These are phyloP conservation scores for Pelobates fuscus DNA, from an alignment of 2,113 vertebrate species.

Conservation along the genomic window DNA sequence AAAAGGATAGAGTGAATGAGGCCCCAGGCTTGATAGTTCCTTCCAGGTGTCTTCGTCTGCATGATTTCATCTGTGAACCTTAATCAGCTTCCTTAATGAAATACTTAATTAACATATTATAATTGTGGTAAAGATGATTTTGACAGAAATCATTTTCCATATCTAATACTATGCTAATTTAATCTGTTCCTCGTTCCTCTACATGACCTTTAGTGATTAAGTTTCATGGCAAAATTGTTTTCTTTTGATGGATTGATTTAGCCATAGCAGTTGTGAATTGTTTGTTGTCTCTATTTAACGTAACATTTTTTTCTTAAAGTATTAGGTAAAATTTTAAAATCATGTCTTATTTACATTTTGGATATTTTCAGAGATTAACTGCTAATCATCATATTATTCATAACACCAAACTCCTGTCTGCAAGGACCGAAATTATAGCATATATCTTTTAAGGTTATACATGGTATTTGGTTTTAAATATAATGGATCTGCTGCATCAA, in stretches of 20 bases:
- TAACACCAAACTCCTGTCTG: too few relatives aligned
- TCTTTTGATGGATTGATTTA: slow-evolving; percentile 86
- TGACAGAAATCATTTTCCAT: slow-evolving; percentile 99
- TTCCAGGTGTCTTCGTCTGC: slow-evolving; percentile 92
- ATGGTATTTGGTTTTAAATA: too few relatives aligned
- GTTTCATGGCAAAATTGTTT: slow-evolving; percentile 90
- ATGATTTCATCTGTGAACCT: slow-evolving; percentile 94
- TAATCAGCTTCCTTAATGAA: slow-evolving; percentile 99
- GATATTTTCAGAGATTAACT: too few relatives aligned
- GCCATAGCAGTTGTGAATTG: slow-evolving; percentile 70
- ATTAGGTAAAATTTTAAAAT: too few relatives aligned
- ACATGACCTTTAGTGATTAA: slow-evolving; percentile 99
- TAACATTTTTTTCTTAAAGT: slow-evolving; percentile 15
- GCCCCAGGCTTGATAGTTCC: slow-evolving; percentile 84
- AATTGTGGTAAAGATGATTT: slow-evolving; percentile 99
- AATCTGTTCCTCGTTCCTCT: slow-evolving; percentile 97
- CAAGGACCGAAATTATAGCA: too few relatives aligned
- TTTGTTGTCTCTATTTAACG: slow-evolving; percentile 42
- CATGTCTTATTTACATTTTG: too few relatives aligned
- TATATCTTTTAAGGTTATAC: too few relatives aligned
- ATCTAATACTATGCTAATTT: slow-evolving; percentile 99
- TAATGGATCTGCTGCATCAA: too few relatives aligned
- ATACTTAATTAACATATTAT: slow-evolving; percentile 99
- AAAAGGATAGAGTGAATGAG: slow-evolving; percentile 52
- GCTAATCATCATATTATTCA: too few relatives aligned